Conservation (phyloP, 1,140 invertebrate genomes). For the Leptopilina clavipes region DNA sequence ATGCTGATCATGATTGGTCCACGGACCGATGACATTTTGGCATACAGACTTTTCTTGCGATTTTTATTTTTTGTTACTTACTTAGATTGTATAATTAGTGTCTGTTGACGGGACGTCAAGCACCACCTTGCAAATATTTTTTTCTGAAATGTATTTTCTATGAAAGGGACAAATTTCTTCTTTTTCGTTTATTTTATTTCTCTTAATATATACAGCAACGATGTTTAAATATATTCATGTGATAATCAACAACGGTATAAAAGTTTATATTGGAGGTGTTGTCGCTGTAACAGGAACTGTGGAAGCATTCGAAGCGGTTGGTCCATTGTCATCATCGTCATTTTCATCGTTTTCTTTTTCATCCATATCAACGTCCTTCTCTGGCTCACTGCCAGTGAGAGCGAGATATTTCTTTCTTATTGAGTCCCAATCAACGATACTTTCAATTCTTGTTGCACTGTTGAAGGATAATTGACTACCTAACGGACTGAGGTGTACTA, state of each 20-base stretch:
- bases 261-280: conserved; percentile 61
- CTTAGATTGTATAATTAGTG: conserved; percentile 53
- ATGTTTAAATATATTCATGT: background rate
- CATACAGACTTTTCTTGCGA: conserved; percentile 1
- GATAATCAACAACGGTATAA: background rate
- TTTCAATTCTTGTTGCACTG: conserved; percentile 85
- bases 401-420: conserved; percentile 92
- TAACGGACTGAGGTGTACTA: conserved; percentile 85
- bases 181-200: background rate
- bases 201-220: background rate
- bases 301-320: conserved; percentile 62
- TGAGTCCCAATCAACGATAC: conserved; percentile 92
- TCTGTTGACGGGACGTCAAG: conserved; percentile 43
- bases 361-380: conserved; percentile 77
- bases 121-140: conserved; percentile 44
- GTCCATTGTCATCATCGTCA: conserved; percentile 69
- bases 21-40: conserved; percentile 39
- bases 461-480: conserved; percentile 89
- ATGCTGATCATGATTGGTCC: conserved; percentile 49
- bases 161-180: background rate
- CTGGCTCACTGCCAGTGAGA: conserved; percentile 81
- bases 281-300: conserved; percentile 57
- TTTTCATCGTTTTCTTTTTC: conserved; percentile 74
- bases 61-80: conserved; percentile 51
- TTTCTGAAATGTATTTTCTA: conserved; percentile 13